Evolutionary conservation across 2,797 vertebrate genomes (phyloP).

Genomic region (Pipistrellus pipistrellus): DNA sequence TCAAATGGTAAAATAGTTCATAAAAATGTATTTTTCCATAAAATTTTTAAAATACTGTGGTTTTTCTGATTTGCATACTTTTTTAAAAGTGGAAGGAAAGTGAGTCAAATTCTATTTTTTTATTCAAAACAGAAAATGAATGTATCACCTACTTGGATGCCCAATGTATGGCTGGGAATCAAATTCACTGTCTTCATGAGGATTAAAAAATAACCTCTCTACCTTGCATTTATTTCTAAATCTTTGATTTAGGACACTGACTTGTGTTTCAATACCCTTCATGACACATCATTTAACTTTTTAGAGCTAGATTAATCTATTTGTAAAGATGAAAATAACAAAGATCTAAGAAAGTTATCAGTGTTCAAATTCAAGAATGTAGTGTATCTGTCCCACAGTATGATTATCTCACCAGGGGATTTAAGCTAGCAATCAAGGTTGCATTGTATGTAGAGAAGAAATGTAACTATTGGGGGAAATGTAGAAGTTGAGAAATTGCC

Average conservation of each 20-base stretch:
- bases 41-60: neutral
- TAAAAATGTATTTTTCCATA: neutral
- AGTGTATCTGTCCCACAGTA: neutral
- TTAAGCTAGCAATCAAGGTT: slow-evolving; percentile 28
- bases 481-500: slow-evolving; percentile 73
- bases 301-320: slow-evolving; percentile 22
- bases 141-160: slow-evolving; percentile 39
- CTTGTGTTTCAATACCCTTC: slow-evolving; percentile 28
- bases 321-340: slow-evolving; percentile 60
- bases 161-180: slow-evolving; percentile 4
- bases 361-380: slow-evolving; percentile 40
- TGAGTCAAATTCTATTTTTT: neutral
- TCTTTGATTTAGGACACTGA: slow-evolving; percentile 25
- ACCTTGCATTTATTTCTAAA: neutral
- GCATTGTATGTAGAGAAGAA: slow-evolving; percentile 27
- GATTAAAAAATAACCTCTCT: slow-evolving; percentile 38
- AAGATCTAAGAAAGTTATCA: slow-evolving; percentile 26
- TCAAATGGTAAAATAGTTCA: neutral
- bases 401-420: slow-evolving; percentile 6
- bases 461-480: slow-evolving; percentile 50
- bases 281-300: neutral
- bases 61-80: neutral
- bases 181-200: neutral
- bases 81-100: neutral
- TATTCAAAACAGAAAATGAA: slow-evolving; percentile 21